Base-by-base conservation (phyloP, 2,113 vertebrate genomes). In the Brachirus orientalis region DNA sequence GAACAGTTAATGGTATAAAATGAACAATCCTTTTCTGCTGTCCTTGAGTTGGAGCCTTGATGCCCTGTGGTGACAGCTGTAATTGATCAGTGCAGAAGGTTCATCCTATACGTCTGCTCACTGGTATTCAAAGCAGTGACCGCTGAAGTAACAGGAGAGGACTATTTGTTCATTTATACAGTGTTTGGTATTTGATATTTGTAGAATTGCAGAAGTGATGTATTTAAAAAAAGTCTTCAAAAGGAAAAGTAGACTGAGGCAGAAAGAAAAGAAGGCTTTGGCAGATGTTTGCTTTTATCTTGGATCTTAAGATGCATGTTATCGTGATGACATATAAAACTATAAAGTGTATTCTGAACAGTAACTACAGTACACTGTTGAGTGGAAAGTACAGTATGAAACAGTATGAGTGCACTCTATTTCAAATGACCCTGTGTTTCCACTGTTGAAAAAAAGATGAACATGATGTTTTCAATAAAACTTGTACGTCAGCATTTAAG, bases 301-400 rank as follows among this genome's bases (percentile, higher is more conserved):
- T 2, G 35, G 22, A 43, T 40, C 38, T 12, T 40, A 2, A 54
- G 28, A 35, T 28, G 6, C 6, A 6, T 28, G 6, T 28, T 3
- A 28, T 28, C 6, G 12, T 28, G 48, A 12, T 18, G 33, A 55
- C n/a, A 41, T 19, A 36, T 3, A 28, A 28, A 28, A 28, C 28
- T 28, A 6, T 6, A 28, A 28, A 28, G 28, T 28, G 11, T 53
- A 61, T 46, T 22, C 17, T 35, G 0, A 66, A 75, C 71, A 80
- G 20, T 66, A 33, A 41, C 17, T 43, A 3, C 6, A 43, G 11
- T 75, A 72, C 66, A 40, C 47, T 14, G 36, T 13, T 38, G 18
- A 67, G n/a, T 48, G 62, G 51, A 72, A 76, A 41, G 63, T 16
- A 51, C 43, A 43, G 19, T 63, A 19, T 58, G 7, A 69, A 1